Evolutionary conservation across 1,140 invertebrate genomes (phyloP), one percentile per base, ranked within the genome.

Genomic region (Brachionus rubens): DNA sequence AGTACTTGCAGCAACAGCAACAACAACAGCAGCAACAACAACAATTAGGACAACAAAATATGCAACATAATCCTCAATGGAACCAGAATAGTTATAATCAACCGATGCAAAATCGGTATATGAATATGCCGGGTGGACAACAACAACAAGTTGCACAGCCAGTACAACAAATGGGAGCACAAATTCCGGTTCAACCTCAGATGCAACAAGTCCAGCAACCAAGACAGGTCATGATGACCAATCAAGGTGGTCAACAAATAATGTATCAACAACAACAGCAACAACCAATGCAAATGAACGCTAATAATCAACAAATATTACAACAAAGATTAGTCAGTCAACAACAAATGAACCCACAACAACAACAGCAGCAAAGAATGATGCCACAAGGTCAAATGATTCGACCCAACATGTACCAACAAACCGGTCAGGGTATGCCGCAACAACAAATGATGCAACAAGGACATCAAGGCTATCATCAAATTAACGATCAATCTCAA

Each of bases 241-340:
- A 46, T 10, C 43, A 46, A 46, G 14, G 14, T 46, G 43, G 43
- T 16, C 43, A 46, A 46, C 43, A 46, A 46, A 46, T 10, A 3
- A 46, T 46, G 43, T 16, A 46, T 10, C 68, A 47, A 41, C 68
- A 72, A 40, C 36, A 70, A 7, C 67, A 70, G 62, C 62, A 7
- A n/a, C 33, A 65, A 16, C 7, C 65, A 14, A 47, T 26, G 41
- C 65, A 40, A 14, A 12, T 47, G 41, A 50, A 50, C 12, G 4
- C 24, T 19, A 50, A 19, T n/a, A 72, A 16, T 46, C 46, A 54
- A 12, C 68, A n/a, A 19, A 47, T 48, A 33, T 33, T 48, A 33
- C 65, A 70, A 19, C 65, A 70, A 14, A 26, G 65, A 19, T 26
- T 70, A 19, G 21, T 50, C 19, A 40, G 65, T 1, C 43, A 47